Evolutionary conservation across 2,888 invertebrate species (phyloP), one percentile per base, ranked within the genome.

Genomic region (Dicycla oo): DNA sequence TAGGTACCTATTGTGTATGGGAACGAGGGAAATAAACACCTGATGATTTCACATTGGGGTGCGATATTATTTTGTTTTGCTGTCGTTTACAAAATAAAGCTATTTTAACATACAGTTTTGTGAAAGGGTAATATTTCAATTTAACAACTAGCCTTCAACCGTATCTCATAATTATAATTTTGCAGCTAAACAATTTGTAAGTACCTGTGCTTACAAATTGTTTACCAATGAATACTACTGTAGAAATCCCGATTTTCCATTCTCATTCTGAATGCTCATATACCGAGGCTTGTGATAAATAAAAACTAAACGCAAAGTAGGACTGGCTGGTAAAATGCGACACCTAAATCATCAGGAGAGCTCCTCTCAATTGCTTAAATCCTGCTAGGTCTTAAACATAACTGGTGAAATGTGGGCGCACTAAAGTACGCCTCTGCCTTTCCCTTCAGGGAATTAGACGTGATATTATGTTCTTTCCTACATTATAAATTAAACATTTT

Each of bases 11-110:
- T 51, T 23, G 23, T 51, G 13, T 23, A 23, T 49, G 49, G 15
- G 30, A 40, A 34, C 13, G 10, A 34, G 60, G 15, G 10, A 13
- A 57, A 34, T 11, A 54, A 51, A 66, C 34, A 63, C 62, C 65
- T 75, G 66, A 66, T 23, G n/a, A 53, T 30, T 51, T 67, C 49
- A 54, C 49, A 56, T 75, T 64, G 34, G 30, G 63, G 26, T 80
- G 51, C n/a, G 54, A 75, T 60, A 13, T 49, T 30, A 23, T 43
- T 56, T 56, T 61, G 26, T 61, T 23, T 69, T 45, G 18, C 11
- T 58, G 20, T 30, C 30, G 10, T 47, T 47, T 58, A 34, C 18
- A 18, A 26, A 77, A 13, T 53, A 23, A 49, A 57, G 0, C 13
- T 26, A 30, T 38, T 38, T 34, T 3, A 43, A 40, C 30, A 34